Evolutionary conservation across 1,140 invertebrate species (phyloP).

Genomic region (Papilio glaucus): DNA sequence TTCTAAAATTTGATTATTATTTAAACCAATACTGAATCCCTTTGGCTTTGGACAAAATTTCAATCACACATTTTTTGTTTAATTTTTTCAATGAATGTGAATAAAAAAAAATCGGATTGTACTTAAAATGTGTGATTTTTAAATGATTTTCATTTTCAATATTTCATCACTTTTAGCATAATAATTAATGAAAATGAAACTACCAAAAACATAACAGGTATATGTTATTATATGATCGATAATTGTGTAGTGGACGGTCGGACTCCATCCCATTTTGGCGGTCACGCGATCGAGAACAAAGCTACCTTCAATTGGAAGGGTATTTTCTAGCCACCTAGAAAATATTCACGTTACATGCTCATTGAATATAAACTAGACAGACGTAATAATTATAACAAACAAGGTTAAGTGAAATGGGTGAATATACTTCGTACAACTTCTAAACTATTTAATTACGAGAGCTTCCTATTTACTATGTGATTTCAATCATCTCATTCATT

Average conservation of each 20-base stretch:
- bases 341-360: not conserved
- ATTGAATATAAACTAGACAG: not conserved
- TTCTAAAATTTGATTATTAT: too few species aligned
- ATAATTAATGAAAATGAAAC: too few species aligned
- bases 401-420: not conserved
- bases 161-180: too few species aligned
- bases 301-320: slow-evolving; percentile 29
- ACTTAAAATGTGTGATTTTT: too few species aligned
- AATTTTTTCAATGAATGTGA: too few species aligned
- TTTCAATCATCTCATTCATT: too few species aligned
- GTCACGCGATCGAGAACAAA: slow-evolving; percentile 46
- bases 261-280: slow-evolving; percentile 36
- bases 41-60: too few species aligned
- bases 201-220: slow-evolving; percentile 34
- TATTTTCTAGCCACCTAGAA: slow-evolving; percentile 18
- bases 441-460: not conserved
- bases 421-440: not conserved
- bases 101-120: too few species aligned
- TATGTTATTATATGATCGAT: slow-evolving; percentile 36
- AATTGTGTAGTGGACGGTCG: slow-evolving; percentile 47
- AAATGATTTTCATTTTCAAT: too few species aligned
- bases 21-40: too few species aligned
- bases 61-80: too few species aligned
- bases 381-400: slow-evolving; percentile 24
- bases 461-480: too few species aligned